Base-by-base conservation (phyloP, 2,888 invertebrate species). In the Drosophila colorata region DNA sequence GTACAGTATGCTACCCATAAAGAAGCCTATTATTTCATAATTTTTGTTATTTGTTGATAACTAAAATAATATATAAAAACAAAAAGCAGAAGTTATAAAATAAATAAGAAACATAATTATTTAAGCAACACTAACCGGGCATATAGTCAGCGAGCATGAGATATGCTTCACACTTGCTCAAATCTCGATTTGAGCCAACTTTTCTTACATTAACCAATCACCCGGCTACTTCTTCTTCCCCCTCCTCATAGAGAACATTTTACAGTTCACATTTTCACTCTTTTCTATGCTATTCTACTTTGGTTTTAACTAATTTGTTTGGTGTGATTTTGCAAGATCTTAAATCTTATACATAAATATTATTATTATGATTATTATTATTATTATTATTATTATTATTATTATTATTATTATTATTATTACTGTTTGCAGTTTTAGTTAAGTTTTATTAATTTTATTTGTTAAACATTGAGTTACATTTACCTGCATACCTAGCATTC, bases 381-480 rank as follows among this genome's bases (percentile, higher is more conserved):
- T 74, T 41, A 60, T 60, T 33, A 49, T 55, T 35, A 59, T 55
- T 56, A 72, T 77, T 69, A 74, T 81, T 69, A 75, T 71, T 55
- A 63, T 56, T 58, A 53, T 68, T 57, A 73, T 64, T 64, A 58
- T 44, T 49, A 83, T 74, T 65, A 57, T 59, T 52, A 60, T 55
- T 49, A 31, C 60, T 70, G 46, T 68, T 83, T 79, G 75, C 67
- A 68, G 65, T 74, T 78, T 69, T 76, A 79, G 77, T 81, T 87
- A 90, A 85, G 86, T 82, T 75, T 69, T 79, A 75, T 63, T 80
- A 78, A 67, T 78, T 80, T 81, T 86, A 68, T 83, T 87, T 84
- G 81, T 82, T 82, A 82, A 86, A 82, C 63, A 73, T 75, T 86
- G 86, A 87, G 85, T 87, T 89, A 90, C 78, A 80, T 86, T 80